Evolutionary conservation across 2,888 invertebrate species (phyloP).

Genomic region (Platypus cylindrus): DNA sequence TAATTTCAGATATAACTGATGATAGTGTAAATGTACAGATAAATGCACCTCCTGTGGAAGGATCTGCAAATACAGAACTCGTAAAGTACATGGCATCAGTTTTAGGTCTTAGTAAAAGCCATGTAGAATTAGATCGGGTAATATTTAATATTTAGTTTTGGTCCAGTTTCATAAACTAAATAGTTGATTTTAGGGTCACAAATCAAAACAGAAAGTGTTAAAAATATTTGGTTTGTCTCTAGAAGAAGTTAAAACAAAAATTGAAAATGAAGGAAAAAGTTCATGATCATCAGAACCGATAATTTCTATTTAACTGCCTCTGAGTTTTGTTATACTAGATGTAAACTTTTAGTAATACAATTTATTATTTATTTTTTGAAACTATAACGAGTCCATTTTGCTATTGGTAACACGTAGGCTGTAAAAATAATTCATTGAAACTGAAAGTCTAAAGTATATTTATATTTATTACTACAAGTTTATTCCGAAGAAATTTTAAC

Average conservation of each 20-base stretch:
- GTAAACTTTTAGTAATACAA: neutral
- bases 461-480: neutral
- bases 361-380: too few species aligned
- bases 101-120: constrained; percentile 56
- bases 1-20: constrained; percentile 37
- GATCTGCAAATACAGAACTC: constrained; percentile 67
- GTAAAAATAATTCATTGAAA: constrained; percentile 1
- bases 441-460: neutral
- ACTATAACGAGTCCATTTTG: too few species aligned
- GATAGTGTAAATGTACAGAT: constrained; percentile 66
- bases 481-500: constrained; percentile 13
- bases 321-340: neutral
- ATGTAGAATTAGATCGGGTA: constrained; percentile 46
- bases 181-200: constrained; percentile 11
- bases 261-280: constrained; percentile 20
- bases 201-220: constrained; percentile 40
- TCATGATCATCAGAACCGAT: neutral
- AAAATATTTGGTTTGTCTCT: constrained; percentile 33
- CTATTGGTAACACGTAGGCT: too few species aligned
- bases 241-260: constrained; percentile 35
- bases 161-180: neutral
- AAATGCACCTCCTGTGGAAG: constrained; percentile 68
- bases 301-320: neutral
- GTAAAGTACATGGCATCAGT: constrained; percentile 57
- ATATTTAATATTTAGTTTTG: constrained; percentile 1